These are phyloP conservation scores for Antedon mediterranea DNA, from an alignment of 53 echinoderm and acorn worm genomes.

Conservation along the genomic window DNA sequence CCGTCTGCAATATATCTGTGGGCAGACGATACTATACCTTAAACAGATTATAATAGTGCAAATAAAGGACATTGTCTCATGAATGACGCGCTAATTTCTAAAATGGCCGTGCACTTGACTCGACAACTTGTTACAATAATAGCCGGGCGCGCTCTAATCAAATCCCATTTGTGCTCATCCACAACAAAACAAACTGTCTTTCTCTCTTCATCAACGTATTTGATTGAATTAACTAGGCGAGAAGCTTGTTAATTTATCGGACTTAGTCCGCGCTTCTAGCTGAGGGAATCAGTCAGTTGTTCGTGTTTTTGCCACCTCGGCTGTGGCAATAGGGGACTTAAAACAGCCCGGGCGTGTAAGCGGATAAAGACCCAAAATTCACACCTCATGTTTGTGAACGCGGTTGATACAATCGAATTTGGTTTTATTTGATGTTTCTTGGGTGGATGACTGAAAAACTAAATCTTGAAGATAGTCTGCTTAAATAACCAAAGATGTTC, in stretches of 20 bases:
- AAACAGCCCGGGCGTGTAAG: not conserved
- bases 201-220: not conserved
- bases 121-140: not conserved
- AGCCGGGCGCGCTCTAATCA: not conserved
- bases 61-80: not conserved
- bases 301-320: not conserved
- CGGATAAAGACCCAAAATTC: not conserved
- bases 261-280: not conserved
- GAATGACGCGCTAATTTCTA: not conserved
- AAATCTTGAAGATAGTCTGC: too few species aligned
- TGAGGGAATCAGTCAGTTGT: not conserved
- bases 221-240: not conserved
- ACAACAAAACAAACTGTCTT: conserved; percentile 1
- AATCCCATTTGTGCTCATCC: not conserved
- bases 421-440: not conserved
- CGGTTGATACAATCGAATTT: not conserved
- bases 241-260: not conserved
- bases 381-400: not conserved
- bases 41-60: not conserved
- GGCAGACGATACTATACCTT: not conserved
- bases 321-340: not conserved
- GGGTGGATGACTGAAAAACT: not conserved
- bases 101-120: conserved; percentile 1
- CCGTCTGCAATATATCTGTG: not conserved
- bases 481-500: too few species aligned